These are phyloP conservation scores for Anabacerthia variegaticeps DNA, from an alignment of 2,797 vertebrate genomes.

Conservation along the genomic window DNA sequence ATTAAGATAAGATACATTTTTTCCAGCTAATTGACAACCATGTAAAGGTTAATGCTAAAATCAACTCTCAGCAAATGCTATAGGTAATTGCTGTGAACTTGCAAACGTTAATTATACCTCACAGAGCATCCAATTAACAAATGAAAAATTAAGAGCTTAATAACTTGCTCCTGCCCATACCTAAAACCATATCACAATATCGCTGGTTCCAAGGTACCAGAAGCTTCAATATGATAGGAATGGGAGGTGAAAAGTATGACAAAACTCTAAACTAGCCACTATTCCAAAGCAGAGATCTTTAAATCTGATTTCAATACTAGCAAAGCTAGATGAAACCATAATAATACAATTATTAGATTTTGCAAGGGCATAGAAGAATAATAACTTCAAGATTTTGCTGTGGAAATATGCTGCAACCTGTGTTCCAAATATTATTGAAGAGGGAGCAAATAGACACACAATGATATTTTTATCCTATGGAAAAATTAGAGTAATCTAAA, in stretches of 20 bases:
- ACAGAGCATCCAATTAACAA: background rate
- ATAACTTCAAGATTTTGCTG: background rate
- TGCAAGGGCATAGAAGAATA: background rate
- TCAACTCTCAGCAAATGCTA: slow-evolving; percentile 5
- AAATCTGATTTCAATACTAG: background rate
- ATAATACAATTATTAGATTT: background rate
- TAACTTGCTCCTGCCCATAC: background rate
- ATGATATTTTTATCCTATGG: background rate
- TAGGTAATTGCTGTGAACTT: slow-evolving; percentile 5
- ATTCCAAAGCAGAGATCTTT: background rate
- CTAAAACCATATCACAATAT: background rate
- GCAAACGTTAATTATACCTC: background rate
- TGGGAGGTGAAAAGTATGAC: background rate
- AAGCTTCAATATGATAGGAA: background rate
- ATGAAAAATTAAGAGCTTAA: background rate
- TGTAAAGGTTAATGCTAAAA: slow-evolving; percentile 33
- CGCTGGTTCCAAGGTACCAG: background rate
- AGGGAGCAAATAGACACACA: background rate
- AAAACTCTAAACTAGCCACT: background rate
- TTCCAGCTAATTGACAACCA: background rate
- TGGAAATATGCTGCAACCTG: background rate
- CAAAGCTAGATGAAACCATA: background rate
- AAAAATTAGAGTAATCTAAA: background rate
- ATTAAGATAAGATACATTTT: background rate
- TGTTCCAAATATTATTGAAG: background rate